Conservation (phyloP, 1,140 invertebrate species). For the Drosophila funebris region DNA sequence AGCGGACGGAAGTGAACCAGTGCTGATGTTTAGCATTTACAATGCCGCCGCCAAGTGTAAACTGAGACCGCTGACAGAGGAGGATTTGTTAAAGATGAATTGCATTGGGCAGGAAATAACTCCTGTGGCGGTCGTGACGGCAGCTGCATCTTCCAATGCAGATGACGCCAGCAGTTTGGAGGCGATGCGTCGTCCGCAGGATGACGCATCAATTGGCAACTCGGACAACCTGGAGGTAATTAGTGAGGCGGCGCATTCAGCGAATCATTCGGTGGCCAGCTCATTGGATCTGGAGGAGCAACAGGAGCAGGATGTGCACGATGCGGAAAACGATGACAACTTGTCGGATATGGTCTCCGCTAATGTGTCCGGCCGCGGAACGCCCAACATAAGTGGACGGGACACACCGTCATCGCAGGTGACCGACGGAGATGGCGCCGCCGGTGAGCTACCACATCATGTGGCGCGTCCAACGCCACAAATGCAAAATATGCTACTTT, state of each 20-base stretch:
- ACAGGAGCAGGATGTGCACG: conserved; percentile 87
- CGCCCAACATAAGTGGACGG: conserved; percentile 90
- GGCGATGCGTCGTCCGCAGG: conserved; percentile 86
- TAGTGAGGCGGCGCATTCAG: conserved; percentile 92
- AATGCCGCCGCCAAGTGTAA: conserved; percentile 73
- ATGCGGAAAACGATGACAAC: conserved; percentile 89
- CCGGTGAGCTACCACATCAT: conserved; percentile 61
- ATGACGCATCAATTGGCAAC: conserved; percentile 93
- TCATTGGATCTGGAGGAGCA: conserved; percentile 95
- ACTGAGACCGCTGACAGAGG: conserved; percentile 76
- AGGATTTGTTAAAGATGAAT: conserved; percentile 83
- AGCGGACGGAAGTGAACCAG: conserved; percentile 41
- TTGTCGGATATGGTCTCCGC: conserved; percentile 98
- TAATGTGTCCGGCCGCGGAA: conserved; percentile 95
- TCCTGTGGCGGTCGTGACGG: conserved; percentile 41
- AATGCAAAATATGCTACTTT: conserved; percentile 87
- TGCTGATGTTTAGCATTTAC: conserved; percentile 77
- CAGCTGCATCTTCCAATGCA: conserved; percentile 64
- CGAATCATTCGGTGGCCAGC: conserved; percentile 97
- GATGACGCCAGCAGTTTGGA: conserved; percentile 73
- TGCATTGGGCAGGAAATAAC: conserved; percentile 71
- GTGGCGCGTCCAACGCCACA: conserved; percentile 76
- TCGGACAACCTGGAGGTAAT: conserved; percentile 97
- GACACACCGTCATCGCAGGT: conserved; percentile 97
- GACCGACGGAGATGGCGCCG: conserved; percentile 88